These are phyloP conservation scores for Danio albolineatus DNA, from an alignment of 2,797 vertebrate genomes.

Conservation along the genomic window DNA sequence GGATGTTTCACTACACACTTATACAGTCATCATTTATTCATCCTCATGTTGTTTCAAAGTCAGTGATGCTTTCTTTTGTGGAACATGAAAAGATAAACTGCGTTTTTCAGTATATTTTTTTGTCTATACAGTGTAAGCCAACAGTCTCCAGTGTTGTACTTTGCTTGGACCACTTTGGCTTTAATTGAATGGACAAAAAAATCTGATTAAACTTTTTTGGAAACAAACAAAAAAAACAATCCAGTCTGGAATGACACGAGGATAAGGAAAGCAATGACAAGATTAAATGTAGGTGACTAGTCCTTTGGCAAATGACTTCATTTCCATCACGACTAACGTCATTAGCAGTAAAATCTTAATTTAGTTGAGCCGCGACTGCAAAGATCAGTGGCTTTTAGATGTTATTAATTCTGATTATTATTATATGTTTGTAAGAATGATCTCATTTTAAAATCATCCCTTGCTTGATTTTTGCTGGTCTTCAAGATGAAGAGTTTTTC, in stretches of 20 bases:
- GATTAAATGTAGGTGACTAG: background rate
- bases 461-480: conserved; percentile 5
- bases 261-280: background rate
- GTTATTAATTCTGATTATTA: background rate
- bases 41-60: background rate
- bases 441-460: conserved; percentile 4
- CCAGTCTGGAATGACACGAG: background rate
- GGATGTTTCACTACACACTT: background rate
- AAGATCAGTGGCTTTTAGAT: background rate
- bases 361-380: conserved; percentile 5
- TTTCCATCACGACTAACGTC: background rate
- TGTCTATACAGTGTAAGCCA: background rate
- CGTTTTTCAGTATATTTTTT: background rate
- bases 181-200: background rate
- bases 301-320: background rate
- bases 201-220: too few relatives aligned
- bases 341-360: conserved; percentile 6
- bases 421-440: background rate
- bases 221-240: too few relatives aligned
- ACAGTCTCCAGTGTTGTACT: background rate
- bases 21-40: background rate
- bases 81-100: background rate
- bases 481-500: background rate
- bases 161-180: background rate
- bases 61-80: background rate